phyloP scores from a whole-genome alignment of 2,113 vertebrate species.

The Austrofundulus limnaeus region DNA sequence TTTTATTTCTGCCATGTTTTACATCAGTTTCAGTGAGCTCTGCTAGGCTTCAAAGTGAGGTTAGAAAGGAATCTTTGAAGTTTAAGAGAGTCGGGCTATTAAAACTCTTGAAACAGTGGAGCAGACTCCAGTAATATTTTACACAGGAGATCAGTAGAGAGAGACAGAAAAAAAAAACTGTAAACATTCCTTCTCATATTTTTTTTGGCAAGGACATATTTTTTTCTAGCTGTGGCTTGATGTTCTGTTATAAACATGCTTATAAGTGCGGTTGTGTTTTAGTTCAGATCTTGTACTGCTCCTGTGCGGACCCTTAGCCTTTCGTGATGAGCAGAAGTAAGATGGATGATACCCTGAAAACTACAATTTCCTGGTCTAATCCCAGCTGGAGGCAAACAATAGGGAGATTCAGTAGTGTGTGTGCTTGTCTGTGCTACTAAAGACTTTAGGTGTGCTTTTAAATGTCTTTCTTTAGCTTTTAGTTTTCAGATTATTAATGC shows the following conservation, averaged over 20 bases:
- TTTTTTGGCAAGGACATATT: constrained; percentile 6
- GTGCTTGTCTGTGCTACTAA: background rate
- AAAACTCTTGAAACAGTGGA: background rate
- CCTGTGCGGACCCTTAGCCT: constrained; percentile 27
- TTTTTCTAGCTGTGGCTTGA: background rate
- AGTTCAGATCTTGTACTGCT: background rate
- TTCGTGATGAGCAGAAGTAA: constrained; percentile 41
- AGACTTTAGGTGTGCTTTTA: constrained; percentile 3
- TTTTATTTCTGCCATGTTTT: constrained; percentile 9
- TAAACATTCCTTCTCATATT: constrained; percentile 5
- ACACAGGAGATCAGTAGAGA: constrained; percentile 1
- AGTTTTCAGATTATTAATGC: background rate
- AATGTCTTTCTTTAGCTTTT: constrained; percentile 13
- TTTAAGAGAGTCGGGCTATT: background rate
- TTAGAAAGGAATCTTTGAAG: constrained; percentile 10
- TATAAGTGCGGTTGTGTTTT: constrained; percentile 10
- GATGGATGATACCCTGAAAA: constrained; percentile 60
- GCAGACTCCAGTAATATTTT: background rate
- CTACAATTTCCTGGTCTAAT: constrained; percentile 69
- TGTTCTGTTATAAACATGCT: constrained; percentile 5
- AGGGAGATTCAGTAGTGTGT: constrained; percentile 7
- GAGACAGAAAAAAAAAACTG: too few relatives aligned
- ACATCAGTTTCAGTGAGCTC: constrained; percentile 12
- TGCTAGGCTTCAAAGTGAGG: constrained; percentile 16
- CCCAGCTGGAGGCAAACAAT: constrained; percentile 39